phyloP scores from a whole-genome alignment of 2,113 vertebrate species.

The Stigmatopora argus region DNA sequence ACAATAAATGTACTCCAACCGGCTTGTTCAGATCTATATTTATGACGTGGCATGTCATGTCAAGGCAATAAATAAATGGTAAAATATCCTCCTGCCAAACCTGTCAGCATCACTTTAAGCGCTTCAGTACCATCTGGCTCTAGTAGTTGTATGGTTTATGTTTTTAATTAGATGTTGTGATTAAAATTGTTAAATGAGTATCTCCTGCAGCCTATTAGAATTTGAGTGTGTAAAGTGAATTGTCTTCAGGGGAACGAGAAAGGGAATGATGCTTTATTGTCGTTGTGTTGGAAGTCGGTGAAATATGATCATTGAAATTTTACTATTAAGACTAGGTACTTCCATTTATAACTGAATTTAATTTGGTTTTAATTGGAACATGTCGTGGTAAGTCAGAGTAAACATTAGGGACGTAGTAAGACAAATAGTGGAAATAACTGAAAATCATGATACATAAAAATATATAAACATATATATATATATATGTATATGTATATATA shows the following conservation, averaged over 20 bases:
- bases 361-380: constrained; percentile 11
- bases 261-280: constrained; percentile 34
- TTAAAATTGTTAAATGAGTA: constrained; percentile 22
- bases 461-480: too few relatives aligned
- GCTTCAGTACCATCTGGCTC: neutral
- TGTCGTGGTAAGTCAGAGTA: neutral
- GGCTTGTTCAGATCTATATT: constrained; percentile 9
- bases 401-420: neutral
- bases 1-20: neutral
- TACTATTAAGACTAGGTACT: neutral
- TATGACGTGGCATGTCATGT: constrained; percentile 5
- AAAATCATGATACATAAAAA: neutral
- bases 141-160: constrained; percentile 43
- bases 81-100: neutral
- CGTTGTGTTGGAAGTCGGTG: constrained; percentile 18
- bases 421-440: neutral
- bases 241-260: constrained; percentile 13
- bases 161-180: constrained; percentile 47
- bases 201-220: constrained; percentile 40
- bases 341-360: neutral
- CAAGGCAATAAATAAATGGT: neutral
- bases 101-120: neutral
- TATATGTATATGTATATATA: too few relatives aligned
- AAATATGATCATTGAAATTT: constrained; percentile 18
- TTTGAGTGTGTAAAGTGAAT: constrained; percentile 33